Conservation (phyloP, 2,888 invertebrate species). For the Mimachlamys varia region DNA sequence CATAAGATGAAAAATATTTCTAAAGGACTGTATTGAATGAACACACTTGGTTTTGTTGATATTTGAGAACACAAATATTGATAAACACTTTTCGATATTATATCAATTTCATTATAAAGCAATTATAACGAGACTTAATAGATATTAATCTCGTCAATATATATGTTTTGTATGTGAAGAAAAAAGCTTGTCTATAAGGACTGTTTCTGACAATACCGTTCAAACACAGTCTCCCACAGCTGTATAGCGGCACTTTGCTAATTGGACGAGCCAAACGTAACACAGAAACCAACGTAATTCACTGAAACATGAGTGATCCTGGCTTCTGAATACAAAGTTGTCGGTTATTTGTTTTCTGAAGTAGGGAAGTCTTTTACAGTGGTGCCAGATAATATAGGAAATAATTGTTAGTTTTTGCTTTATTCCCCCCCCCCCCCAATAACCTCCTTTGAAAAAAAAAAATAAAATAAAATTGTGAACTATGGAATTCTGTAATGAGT, state of each 20-base stretch:
- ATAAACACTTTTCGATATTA: not conserved
- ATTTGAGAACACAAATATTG: not conserved
- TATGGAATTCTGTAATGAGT: too few species aligned
- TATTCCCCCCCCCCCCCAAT: too few species aligned
- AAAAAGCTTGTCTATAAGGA: not conserved
- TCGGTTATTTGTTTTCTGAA: too few species aligned
- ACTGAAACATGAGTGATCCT: too few species aligned
- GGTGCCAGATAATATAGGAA: too few species aligned
- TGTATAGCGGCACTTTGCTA: not conserved
- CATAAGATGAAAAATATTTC: not conserved
- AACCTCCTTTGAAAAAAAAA: too few species aligned
- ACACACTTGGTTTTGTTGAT: not conserved
- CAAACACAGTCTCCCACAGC: not conserved
- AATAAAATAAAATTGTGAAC: too few species aligned
- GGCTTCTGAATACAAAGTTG: too few species aligned
- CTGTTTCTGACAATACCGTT: not conserved
- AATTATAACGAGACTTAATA: not conserved
- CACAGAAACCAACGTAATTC: too few species aligned
- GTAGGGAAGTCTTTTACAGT: too few species aligned
- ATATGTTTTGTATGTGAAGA: not conserved
- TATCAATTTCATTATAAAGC: constrained; percentile 21
- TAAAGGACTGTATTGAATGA: not conserved
- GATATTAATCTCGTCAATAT: not conserved
- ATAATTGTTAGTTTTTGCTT: too few species aligned
- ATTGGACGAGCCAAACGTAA: not conserved